These are phyloP conservation scores for Sycophaga agraensis DNA, from an alignment of 1,140 invertebrate species.

Conservation along the genomic window DNA sequence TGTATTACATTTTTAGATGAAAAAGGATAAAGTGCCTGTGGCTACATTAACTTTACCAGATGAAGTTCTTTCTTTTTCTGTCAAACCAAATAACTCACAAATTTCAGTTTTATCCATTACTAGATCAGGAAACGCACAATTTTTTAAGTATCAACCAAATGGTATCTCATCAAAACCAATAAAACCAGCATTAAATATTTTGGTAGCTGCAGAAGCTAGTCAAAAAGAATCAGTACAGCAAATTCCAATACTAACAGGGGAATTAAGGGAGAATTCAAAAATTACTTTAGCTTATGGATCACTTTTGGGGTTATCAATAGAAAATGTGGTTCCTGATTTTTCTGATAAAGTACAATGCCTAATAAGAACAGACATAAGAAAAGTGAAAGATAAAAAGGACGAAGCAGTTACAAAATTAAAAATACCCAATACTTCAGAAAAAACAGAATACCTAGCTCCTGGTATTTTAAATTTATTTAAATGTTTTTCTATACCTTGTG, in stretches of 20 bases:
- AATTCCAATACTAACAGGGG: conserved; percentile 59
- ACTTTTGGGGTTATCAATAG: conserved; percentile 62
- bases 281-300: conserved; percentile 64
- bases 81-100: conserved; percentile 36
- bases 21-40: conserved; percentile 52
- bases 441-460: conserved; percentile 57
- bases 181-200: conserved; percentile 71
- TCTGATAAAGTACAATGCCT: conserved; percentile 62
- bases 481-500: too few species aligned
- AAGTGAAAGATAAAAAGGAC: conserved; percentile 48
- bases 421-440: conserved; percentile 48
- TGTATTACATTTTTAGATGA: conserved; percentile 36
- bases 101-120: conserved; percentile 62
- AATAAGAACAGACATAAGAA: conserved; percentile 57
- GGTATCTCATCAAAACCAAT: conserved; percentile 71
- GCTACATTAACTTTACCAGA: conserved; percentile 53
- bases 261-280: conserved; percentile 54
- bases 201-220: conserved; percentile 63
- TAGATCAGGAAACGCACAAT: conserved; percentile 72
- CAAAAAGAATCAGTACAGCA: conserved; percentile 57
- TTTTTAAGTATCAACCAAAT: conserved; percentile 76
- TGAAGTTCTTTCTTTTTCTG: conserved; percentile 48
- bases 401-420: conserved; percentile 56
- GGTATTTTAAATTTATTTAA: conserved; percentile 29
- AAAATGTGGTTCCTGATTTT: conserved; percentile 64